Conservation (phyloP, 2,113 vertebrate genomes). For the Cairina moschata region DNA sequence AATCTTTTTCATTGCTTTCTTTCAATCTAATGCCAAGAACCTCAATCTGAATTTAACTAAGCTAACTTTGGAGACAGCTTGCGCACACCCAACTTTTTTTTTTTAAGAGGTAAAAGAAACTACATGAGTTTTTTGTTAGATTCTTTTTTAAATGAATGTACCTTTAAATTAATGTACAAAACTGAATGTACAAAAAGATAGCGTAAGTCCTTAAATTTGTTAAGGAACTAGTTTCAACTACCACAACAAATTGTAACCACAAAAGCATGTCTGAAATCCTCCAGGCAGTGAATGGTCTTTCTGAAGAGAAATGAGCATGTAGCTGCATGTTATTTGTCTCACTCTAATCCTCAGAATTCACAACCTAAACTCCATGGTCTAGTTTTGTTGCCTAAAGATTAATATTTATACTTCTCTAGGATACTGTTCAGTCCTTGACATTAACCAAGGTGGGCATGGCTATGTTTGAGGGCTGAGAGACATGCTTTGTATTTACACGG, state of each 20-base stretch:
- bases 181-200: neutral
- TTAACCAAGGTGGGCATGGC: neutral
- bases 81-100: fast-evolving
- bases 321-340: neutral
- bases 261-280: neutral
- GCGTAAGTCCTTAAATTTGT: neutral
- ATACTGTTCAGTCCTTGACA: neutral
- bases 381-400: neutral
- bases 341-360: neutral
- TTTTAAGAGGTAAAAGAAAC: neutral
- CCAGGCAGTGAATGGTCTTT: neutral
- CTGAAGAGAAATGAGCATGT: neutral
- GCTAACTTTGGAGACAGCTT: neutral
- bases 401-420: neutral
- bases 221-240: neutral
- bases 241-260: neutral
- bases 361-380: neutral
- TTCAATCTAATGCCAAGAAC: neutral
- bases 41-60: neutral
- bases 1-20: neutral
- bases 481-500: neutral
- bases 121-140: neutral
- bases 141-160: neutral
- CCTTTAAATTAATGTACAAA: neutral
- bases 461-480: neutral